phyloP scores from a whole-genome alignment of 1,140 invertebrate species.

The Nixonia krombeini region DNA sequence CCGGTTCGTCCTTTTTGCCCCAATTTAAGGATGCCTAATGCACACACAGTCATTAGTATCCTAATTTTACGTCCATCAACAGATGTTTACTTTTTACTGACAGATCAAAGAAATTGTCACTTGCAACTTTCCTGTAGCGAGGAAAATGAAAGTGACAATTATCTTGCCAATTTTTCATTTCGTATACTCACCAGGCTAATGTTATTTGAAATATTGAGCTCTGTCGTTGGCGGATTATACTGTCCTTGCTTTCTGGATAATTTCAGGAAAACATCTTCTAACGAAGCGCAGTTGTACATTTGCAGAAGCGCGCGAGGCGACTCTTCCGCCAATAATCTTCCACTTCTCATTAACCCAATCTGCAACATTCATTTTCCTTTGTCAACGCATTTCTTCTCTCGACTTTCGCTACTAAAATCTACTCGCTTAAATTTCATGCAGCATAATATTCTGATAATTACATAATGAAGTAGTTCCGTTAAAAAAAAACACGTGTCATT shows the following conservation, averaged over 20 bases:
- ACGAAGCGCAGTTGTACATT: constrained; percentile 85
- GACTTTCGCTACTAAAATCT: not conserved
- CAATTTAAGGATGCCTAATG: constrained; percentile 80
- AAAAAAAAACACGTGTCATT: too few species aligned
- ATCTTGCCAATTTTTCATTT: not conserved
- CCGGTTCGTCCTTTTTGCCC: constrained; percentile 84
- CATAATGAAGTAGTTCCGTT: too few species aligned
- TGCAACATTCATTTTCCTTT: constrained; percentile 58
- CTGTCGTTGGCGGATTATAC: constrained; percentile 71
- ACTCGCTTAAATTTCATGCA: too few species aligned
- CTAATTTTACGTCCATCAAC: not conserved
- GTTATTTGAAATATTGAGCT: constrained; percentile 82
- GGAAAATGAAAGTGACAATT: too few species aligned
- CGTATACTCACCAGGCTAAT: constrained; percentile 76
- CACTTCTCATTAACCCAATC: constrained; percentile 96
- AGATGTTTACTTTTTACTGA: not conserved
- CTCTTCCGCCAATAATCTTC: constrained; percentile 91
- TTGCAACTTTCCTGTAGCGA: too few species aligned
- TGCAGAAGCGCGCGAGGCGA: constrained; percentile 87
- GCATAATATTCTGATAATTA: too few species aligned
- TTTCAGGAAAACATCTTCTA: constrained; percentile 96
- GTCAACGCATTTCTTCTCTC: not conserved
- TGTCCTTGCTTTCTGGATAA: constrained; percentile 79
- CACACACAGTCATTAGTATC: constrained; percentile 8
- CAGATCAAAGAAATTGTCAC: not conserved